Conservation (phyloP, 2,113 vertebrate species). For the Chaenogobius annularis region DNA sequence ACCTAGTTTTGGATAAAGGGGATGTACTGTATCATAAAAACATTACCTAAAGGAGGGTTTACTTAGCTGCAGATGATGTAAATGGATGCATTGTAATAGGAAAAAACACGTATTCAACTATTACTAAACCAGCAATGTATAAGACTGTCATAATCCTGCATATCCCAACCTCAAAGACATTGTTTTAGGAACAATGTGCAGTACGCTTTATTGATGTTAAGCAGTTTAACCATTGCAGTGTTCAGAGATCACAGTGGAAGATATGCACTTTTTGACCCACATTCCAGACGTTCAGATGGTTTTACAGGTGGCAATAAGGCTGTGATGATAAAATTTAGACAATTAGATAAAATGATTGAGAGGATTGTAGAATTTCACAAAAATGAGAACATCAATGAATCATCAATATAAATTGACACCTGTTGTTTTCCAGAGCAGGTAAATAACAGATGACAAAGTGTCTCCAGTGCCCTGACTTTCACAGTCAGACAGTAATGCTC, state of each 20-base stretch:
- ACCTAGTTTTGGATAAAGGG: neutral
- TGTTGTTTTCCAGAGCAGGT: neutral
- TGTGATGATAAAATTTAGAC: neutral
- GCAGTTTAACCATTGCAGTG: neutral
- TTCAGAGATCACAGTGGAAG: neutral
- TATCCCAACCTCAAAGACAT: neutral
- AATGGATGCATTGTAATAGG: neutral
- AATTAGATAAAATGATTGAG: neutral
- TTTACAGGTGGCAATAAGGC: neutral
- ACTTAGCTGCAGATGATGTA: neutral
- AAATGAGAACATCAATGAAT: neutral
- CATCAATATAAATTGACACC: neutral
- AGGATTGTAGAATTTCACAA: neutral
- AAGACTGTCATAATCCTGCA: neutral
- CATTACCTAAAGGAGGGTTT: neutral
- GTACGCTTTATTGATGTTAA: neutral
- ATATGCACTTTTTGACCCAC: neutral
- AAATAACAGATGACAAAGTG: too few species aligned
- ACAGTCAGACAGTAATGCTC: too few species aligned
- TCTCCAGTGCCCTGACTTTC: too few species aligned
- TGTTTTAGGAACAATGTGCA: neutral
- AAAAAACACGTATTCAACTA: neutral
- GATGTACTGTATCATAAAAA: neutral
- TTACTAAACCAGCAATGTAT: neutral
- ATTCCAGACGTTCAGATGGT: neutral